phyloP scores from a whole-genome alignment of 2,888 invertebrate species.

The Frankliniella fusca region DNA sequence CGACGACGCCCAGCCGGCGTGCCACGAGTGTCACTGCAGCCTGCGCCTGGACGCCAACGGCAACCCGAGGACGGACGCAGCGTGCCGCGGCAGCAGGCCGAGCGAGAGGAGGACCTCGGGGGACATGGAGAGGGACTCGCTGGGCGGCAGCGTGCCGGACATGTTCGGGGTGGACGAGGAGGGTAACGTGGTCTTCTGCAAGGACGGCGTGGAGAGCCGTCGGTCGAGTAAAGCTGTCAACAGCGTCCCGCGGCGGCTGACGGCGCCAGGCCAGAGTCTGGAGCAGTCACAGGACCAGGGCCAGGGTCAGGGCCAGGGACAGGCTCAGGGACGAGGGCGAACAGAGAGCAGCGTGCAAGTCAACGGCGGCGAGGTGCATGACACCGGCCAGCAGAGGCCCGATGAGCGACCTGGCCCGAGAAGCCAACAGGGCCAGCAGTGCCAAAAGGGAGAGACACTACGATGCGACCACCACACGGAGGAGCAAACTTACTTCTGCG shows the following conservation, averaged over 20 bases:
- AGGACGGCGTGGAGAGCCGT: not conserved
- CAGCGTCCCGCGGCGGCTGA: not conserved
- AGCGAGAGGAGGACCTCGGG: not conserved
- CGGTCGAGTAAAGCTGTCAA: not conserved
- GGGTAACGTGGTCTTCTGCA: not conserved
- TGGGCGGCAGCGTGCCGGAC: slow-evolving; percentile 7
- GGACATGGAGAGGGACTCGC: slow-evolving; percentile 18
- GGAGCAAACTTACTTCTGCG: slow-evolving; percentile 15
- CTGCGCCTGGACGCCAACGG: not conserved
- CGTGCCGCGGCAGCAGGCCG: not conserved
- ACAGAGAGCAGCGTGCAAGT: not conserved
- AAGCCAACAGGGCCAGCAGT: not conserved
- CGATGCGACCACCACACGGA: slow-evolving; percentile 10
- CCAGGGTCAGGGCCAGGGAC: not conserved
- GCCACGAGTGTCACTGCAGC: not conserved
- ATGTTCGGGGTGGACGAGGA: not conserved
- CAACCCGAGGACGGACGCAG: not conserved
- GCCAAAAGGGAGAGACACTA: not conserved
- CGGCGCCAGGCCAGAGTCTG: not conserved
- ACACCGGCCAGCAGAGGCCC: not conserved
- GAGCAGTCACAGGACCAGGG: not conserved
- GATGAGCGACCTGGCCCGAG: not conserved
- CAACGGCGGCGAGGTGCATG: not conserved
- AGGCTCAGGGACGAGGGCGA: not conserved
- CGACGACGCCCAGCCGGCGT: not conserved